Conservation (phyloP, 2,888 invertebrate genomes). For the Lepeophtheirus nordmannii region DNA sequence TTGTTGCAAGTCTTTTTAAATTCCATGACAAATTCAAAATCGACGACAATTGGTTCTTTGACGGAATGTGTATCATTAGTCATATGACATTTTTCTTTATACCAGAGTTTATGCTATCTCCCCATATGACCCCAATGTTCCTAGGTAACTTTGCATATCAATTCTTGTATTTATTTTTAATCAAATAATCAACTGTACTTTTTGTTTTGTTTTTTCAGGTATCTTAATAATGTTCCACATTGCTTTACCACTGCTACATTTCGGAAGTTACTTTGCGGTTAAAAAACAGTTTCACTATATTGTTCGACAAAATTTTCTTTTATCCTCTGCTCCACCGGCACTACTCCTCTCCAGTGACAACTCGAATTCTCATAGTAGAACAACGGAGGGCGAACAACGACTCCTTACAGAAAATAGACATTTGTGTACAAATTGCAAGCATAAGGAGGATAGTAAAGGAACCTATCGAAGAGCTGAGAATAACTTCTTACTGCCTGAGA, state of each 20-base stretch:
- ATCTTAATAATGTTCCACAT: neutral
- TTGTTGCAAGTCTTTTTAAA: neutral
- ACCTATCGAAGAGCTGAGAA: conserved; percentile 4
- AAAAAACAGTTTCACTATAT: neutral
- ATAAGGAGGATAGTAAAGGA: neutral
- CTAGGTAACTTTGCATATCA: neutral
- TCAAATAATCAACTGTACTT: neutral
- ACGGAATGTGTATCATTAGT: conserved; percentile 1
- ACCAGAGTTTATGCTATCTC: conserved; percentile 2
- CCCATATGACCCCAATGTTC: neutral
- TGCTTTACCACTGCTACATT: conserved; percentile 1
- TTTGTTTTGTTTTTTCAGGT: neutral
- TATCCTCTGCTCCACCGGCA: neutral
- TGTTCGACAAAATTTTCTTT: neutral
- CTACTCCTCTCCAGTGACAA: conserved; percentile 1
- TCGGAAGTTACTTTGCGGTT: neutral
- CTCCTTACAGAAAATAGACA: neutral
- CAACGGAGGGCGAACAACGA: neutral
- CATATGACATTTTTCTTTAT: conserved; percentile 1
- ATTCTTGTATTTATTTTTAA: neutral
- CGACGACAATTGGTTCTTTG: conserved; percentile 4
- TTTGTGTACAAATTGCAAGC: neutral
- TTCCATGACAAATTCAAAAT: conserved; percentile 2
- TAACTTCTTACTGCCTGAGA: conserved; percentile 6
- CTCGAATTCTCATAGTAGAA: neutral